A percentile compares a stretch with the other conserved stretches of the same genome.
Conservation (phyloP, 1,140 invertebrate species). For the Drosophila ficusphila region DNA sequence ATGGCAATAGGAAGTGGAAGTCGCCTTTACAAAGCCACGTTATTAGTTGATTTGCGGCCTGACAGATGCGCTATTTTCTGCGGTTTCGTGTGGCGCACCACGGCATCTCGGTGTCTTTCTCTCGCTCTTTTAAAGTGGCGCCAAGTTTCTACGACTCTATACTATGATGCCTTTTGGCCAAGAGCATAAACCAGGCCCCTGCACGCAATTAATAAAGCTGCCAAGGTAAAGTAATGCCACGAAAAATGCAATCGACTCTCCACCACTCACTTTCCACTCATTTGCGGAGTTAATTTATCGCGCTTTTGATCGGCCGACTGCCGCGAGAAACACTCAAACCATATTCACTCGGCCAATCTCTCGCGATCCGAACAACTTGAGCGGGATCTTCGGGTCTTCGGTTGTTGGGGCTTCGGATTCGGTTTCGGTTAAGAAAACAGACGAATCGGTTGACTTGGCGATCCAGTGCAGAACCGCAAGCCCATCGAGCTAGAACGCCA, state of each 20-base stretch:
- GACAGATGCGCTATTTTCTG: constrained; percentile 62
- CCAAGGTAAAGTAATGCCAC: constrained; percentile 73
- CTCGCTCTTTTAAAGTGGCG: constrained; percentile 39
- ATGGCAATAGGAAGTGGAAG: constrained; percentile 58
- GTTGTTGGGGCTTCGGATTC: background rate
- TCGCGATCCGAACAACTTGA: constrained; percentile 21
- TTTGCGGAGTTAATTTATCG: constrained; percentile 62
- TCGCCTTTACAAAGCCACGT: constrained; percentile 50
- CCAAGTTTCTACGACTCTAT: constrained; percentile 32
- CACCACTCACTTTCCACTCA: constrained; percentile 26
- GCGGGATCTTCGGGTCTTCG: background rate
- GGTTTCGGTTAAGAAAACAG: constrained; percentile 6
- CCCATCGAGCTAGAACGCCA: constrained; percentile 63
- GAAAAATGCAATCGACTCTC: constrained; percentile 55
- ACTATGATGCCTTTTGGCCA: constrained; percentile 26
- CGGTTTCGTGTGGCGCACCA: constrained; percentile 17
- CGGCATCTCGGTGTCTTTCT: constrained; percentile 18
- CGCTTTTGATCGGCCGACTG: constrained; percentile 65
- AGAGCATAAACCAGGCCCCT: constrained; percentile 54
- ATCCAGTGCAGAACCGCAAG: constrained; percentile 61
- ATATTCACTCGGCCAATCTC: background rate
- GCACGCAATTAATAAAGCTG: constrained; percentile 77
- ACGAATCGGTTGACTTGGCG: constrained; percentile 22
- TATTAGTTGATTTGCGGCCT: constrained; percentile 65
- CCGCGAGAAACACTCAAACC: constrained; percentile 24